Conservation (phyloP, 2,888 invertebrate genomes). For the Anthrax anthrax region DNA sequence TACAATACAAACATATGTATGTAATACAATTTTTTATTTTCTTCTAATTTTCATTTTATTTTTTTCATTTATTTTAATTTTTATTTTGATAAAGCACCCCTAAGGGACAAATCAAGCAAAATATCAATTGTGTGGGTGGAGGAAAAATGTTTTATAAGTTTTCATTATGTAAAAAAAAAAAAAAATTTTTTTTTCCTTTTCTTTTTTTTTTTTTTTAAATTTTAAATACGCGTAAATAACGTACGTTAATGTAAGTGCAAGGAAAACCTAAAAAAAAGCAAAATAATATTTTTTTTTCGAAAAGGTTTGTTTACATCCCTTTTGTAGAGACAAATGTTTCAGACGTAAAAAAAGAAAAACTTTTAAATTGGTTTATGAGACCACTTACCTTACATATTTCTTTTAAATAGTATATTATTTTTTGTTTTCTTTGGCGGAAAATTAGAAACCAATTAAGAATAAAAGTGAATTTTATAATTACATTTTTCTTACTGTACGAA, state of each 20-base stretch:
- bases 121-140: neutral
- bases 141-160: neutral
- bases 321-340: too few relatives aligned
- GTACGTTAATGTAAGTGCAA: too few relatives aligned
- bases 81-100: conserved; percentile 2
- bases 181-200: neutral
- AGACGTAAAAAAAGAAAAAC: neutral
- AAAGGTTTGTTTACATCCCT: too few relatives aligned
- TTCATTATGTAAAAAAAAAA: neutral
- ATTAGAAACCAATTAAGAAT: conserved; percentile 3
- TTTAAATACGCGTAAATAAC: too few relatives aligned
- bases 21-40: too few relatives aligned
- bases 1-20: too few relatives aligned
- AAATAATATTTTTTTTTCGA: too few relatives aligned
- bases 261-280: too few relatives aligned
- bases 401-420: too few relatives aligned
- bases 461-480: neutral
- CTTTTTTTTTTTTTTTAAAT: too few relatives aligned
- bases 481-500: neutral
- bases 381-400: too few relatives aligned
- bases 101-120: neutral
- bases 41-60: too few relatives aligned
- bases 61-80: neutral
- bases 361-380: neutral
- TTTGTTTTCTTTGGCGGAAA: neutral